Base-by-base conservation (phyloP, 2,888 invertebrate species). In the Hanleya hanleyi region DNA sequence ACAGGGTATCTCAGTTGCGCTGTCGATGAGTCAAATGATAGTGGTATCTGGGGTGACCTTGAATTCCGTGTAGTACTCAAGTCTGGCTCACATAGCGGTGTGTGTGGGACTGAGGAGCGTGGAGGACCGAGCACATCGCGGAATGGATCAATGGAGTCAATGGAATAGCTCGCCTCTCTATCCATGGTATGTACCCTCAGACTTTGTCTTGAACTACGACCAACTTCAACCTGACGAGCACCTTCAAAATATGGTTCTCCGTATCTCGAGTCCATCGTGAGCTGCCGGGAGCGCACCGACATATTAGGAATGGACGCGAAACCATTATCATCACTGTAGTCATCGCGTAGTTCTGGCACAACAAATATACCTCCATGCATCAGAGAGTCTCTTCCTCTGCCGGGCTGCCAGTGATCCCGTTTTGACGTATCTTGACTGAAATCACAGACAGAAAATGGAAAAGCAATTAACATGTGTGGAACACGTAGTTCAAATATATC, bases 371-470 rank as follows among this genome's bases (percentile, higher is more conserved):
- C 26, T 12, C 26, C 18, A 7, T 47, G 74, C 68, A 78, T 83
- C 81, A 87, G 74, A 87, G 82, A 22, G 84, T 83, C 78, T 86
- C 85, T 77, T 87, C 87, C 76, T 84, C 84, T 80, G 83, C 79
- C 71, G 77, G 81, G 74, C 74, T 81, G 74, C 84, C 82, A 80
- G 77, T 83, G 79, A 83, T 83, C 82, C 87, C 87, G 77, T 87
- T 87, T 81, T 86, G 87, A 67, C 86, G 84, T 37, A 85, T 81
- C 77, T 86, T 87, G 80, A 82, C 87, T 87, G 83, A 32, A 82
- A 81, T 69, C 29, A 57, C 29, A 4, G n/a, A n/a, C n/a, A n/a
- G n/a, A n/a, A n/a, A n/a, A n/a, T n/a, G n/a, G n/a, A n/a, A n/a
- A n/a, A n/a, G n/a, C n/a, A n/a, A n/a, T n/a, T n/a, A n/a, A n/a